Conservation (phyloP, 2,113 vertebrate species). For the Phodopus roborovskii region DNA sequence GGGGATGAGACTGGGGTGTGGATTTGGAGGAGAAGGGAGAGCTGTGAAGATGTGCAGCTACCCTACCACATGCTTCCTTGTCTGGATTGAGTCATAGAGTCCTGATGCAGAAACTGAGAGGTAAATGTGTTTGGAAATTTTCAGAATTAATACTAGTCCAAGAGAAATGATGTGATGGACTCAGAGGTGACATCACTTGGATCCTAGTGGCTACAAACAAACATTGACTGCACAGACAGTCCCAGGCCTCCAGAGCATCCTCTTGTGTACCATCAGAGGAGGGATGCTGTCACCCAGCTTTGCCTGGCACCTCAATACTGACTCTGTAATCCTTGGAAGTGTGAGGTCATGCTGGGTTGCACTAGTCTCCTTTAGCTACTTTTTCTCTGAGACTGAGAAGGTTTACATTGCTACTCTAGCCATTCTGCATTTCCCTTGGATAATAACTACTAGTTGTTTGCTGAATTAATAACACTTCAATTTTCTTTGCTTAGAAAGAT, state of each 20-base stretch:
- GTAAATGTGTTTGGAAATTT: background rate
- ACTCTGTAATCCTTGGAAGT: background rate
- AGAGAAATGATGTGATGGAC: background rate
- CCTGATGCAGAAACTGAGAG: background rate
- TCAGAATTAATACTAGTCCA: background rate
- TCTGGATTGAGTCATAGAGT: background rate
- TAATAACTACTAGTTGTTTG: background rate
- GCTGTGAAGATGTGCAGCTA: too few relatives aligned
- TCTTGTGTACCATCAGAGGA: background rate
- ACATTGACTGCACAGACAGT: background rate
- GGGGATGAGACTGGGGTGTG: background rate
- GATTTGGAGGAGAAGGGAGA: background rate
- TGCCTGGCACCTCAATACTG: too few relatives aligned
- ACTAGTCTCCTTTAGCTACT: background rate
- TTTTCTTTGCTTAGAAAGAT: background rate
- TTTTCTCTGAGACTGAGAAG: background rate
- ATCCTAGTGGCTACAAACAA: too few relatives aligned
- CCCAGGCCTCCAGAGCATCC: background rate
- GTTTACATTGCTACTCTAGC: background rate
- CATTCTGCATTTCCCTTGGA: background rate
- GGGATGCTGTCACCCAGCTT: background rate
- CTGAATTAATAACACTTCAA: background rate
- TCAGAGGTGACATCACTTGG: background rate
- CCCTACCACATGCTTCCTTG: background rate
- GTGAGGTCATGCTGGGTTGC: background rate